These are phyloP conservation scores for Dione vanillae DNA, from an alignment of 2,888 invertebrate genomes.

Conservation along the genomic window DNA sequence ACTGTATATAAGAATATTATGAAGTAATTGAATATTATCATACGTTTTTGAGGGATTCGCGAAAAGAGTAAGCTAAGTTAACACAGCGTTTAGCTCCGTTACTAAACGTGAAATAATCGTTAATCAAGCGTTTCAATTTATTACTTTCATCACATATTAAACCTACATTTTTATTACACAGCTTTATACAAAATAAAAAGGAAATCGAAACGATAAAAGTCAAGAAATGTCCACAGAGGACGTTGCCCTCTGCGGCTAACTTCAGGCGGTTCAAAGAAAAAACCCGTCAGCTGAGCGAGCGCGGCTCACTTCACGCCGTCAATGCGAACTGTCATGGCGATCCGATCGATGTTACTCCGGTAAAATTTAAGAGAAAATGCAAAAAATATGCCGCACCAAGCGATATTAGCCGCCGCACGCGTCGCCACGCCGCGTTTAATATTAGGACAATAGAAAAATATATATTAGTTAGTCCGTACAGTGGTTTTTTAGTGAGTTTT, in stretches of 20 bases:
- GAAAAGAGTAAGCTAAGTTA: too few relatives aligned
- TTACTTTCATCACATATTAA: not conserved
- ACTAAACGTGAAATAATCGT: too few relatives aligned
- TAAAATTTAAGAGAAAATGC: constrained; percentile 75
- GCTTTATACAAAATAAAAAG: not conserved
- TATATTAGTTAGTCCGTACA: constrained; percentile 60
- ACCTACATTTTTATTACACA: not conserved
- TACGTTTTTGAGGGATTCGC: too few relatives aligned
- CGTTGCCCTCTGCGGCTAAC: constrained; percentile 65
- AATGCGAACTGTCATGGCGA: constrained; percentile 80
- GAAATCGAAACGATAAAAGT: constrained; percentile 32
- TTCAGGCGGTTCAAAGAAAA: constrained; percentile 66
- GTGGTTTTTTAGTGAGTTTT: constrained; percentile 77
- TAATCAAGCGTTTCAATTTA: too few relatives aligned
- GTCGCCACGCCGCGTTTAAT: constrained; percentile 53
- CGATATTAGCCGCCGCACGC: constrained; percentile 57
- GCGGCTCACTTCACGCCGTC: constrained; percentile 70
- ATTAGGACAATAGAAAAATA: constrained; percentile 64
- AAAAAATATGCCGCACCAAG: constrained; percentile 73
- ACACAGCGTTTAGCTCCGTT: too few relatives aligned
- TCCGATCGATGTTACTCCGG: constrained; percentile 76
- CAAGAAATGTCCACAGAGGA: constrained; percentile 57
- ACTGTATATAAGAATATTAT: too few relatives aligned
- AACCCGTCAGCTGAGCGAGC: constrained; percentile 80
- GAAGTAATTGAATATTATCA: too few relatives aligned